Evolutionary conservation across 2,113 vertebrate species (phyloP), one percentile per base, ranked within the genome.

Genomic region (Labeo catla): DNA sequence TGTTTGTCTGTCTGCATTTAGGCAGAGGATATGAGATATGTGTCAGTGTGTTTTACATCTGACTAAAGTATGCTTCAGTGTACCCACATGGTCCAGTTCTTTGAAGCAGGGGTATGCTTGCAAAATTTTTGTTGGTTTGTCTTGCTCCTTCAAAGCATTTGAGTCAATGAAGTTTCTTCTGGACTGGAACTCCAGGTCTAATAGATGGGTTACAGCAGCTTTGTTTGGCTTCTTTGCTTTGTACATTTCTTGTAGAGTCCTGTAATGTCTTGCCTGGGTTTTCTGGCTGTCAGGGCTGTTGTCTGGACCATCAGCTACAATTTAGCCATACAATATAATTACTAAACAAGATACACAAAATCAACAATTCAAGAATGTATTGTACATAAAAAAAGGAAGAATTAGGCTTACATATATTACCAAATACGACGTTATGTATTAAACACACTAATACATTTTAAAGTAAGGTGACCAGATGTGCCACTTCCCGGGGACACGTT

Each of bases 11-110:
- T 59, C 8, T 73, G 39, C 39, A 45, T 3, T 73, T 73, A n/a
- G 70, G 39, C 9, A 47, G 39, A 45, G 8, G 43, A 47, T n/a
- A 74, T 74, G 43, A 9, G 8, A 65, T 4, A 65, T 68, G 36
- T 68, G 2, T 21, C 36, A 73, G 45, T 47, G 9, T 8, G 9
- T 47, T 47, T 8, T 8, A 47, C 45, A 10, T 73, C 43, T 6
- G 21, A n/a, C 43, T 47, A 5, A 74, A 47, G 9, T 23, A 47
- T n/a, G 19, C 9, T 47, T 74, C 72, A 2, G 43, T n/a, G 21
- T 74, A 74, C 85, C 85, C 86, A 89, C 88, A 91, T 90, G 87
- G 83, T 89, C 77, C 15, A 88, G 12, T 68, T 88, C 84, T 81
- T 50, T 84, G 66, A 88, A 88, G 19, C 84, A 89, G 1, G 50